phyloP scores from a whole-genome alignment of 2,888 invertebrate species.

The Coremacera marginata region DNA sequence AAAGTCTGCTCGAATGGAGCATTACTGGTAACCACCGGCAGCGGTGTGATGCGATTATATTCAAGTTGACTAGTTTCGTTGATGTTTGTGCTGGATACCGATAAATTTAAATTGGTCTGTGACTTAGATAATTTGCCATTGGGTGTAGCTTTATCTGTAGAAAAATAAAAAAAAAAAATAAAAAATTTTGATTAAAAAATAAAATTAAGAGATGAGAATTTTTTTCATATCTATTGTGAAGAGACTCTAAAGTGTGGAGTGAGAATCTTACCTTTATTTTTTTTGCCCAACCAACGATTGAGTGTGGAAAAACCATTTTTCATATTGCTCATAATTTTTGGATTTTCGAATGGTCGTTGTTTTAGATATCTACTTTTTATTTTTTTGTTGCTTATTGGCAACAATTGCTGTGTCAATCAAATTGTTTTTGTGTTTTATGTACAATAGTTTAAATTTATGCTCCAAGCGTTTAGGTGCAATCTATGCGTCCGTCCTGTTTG shows the following conservation, averaged over 20 bases:
- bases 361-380: neutral
- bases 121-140: slow-evolving; percentile 66
- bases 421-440: neutral
- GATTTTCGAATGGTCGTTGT: slow-evolving; percentile 10
- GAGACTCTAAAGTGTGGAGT: neutral
- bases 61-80: slow-evolving; percentile 69
- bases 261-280: slow-evolving; percentile 64
- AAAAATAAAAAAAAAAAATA: neutral
- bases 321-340: slow-evolving; percentile 63
- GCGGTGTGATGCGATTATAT: slow-evolving; percentile 68
- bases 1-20: slow-evolving; percentile 70
- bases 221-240: neutral
- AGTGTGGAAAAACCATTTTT: slow-evolving; percentile 69
- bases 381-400: neutral
- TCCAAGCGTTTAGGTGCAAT: neutral
- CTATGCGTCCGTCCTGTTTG: neutral
- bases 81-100: slow-evolving; percentile 62
- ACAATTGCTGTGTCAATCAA: neutral
- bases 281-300: slow-evolving; percentile 69
- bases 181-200: neutral
- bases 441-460: neutral
- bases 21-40: slow-evolving; percentile 66
- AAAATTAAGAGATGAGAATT: neutral
- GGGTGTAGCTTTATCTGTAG: slow-evolving; percentile 56
- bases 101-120: slow-evolving; percentile 59